These are phyloP conservation scores for Parazoanthus swiftii DNA, from an alignment of 92 coral and sea anemone species.

Conservation along the genomic window DNA sequence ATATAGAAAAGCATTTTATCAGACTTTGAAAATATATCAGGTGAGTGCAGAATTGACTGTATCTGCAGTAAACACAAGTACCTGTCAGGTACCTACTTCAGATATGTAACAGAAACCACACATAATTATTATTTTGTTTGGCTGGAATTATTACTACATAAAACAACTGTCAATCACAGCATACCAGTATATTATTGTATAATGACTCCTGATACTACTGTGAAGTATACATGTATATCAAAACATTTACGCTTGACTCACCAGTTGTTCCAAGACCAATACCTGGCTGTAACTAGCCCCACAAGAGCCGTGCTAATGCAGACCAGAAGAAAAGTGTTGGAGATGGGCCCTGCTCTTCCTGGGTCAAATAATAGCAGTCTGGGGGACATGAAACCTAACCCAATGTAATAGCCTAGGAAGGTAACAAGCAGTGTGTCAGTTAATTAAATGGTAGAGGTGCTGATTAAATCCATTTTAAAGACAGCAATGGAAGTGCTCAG, in stretches of 20 bases:
- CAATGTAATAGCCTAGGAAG: constrained; percentile 82
- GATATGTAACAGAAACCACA: too few relatives aligned
- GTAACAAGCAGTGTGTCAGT: neutral
- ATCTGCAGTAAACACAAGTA: too few relatives aligned
- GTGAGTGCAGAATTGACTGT: too few relatives aligned
- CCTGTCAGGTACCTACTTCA: too few relatives aligned
- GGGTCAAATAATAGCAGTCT: constrained; percentile 70
- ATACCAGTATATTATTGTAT: too few relatives aligned
- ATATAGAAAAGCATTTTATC: too few relatives aligned
- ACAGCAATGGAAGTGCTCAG: too few relatives aligned
- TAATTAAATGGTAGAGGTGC: neutral
- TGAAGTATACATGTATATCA: neutral
- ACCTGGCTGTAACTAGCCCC: constrained; percentile 66
- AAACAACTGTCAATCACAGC: too few relatives aligned
- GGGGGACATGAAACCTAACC: constrained; percentile 79
- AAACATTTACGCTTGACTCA: constrained; percentile 28
- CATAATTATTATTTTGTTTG: too few relatives aligned
- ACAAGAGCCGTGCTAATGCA: constrained; percentile 63
- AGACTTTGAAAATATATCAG: too few relatives aligned
- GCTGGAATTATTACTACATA: too few relatives aligned
- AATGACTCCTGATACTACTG: too few relatives aligned
- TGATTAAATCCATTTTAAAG: neutral
- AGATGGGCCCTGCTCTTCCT: constrained; percentile 64
- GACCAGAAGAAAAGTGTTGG: constrained; percentile 60
- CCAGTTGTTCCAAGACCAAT: constrained; percentile 99